Conservation (phyloP, 2,113 vertebrate genomes). For the Myocastor coypus region DNA sequence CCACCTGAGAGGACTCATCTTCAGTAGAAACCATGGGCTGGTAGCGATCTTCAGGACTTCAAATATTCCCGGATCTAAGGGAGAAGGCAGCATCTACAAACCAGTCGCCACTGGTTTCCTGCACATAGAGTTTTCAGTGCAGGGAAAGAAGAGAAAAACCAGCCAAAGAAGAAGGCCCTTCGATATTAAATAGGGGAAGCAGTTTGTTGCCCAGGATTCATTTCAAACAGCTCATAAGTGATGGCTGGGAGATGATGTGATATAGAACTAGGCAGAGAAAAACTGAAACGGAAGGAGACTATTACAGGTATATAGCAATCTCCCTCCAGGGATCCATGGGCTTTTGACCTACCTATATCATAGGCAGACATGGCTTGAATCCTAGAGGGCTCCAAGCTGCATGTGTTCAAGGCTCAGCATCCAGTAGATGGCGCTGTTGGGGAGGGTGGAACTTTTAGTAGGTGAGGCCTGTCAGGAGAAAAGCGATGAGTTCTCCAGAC, state of each 20-base stretch:
- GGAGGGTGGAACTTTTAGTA: too few species aligned
- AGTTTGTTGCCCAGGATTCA: neutral
- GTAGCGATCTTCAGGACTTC: neutral
- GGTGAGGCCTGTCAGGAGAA: neutral
- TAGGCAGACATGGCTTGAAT: accelerated
- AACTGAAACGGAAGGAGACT: neutral
- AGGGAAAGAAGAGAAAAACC: neutral
- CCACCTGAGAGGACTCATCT: accelerated
- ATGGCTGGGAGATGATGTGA: neutral
- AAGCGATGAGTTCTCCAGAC: neutral
- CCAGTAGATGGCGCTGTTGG: neutral
- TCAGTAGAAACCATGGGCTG: accelerated
- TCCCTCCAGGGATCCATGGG: accelerated
- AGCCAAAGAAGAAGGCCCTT: too few species aligned
- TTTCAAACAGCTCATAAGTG: neutral
- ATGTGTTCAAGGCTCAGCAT: too few species aligned
- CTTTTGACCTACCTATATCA: neutral
- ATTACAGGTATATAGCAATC: accelerated
- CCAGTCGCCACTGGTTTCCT: accelerated
- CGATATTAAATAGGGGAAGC: neutral
- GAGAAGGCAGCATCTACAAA: accelerated
- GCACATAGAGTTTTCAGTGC: neutral
- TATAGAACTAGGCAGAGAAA: accelerated
- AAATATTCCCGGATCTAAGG: accelerated
- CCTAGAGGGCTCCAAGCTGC: neutral